phyloP scores from a whole-genome alignment of 2,113 vertebrate genomes.

The Suncus etruscus region DNA sequence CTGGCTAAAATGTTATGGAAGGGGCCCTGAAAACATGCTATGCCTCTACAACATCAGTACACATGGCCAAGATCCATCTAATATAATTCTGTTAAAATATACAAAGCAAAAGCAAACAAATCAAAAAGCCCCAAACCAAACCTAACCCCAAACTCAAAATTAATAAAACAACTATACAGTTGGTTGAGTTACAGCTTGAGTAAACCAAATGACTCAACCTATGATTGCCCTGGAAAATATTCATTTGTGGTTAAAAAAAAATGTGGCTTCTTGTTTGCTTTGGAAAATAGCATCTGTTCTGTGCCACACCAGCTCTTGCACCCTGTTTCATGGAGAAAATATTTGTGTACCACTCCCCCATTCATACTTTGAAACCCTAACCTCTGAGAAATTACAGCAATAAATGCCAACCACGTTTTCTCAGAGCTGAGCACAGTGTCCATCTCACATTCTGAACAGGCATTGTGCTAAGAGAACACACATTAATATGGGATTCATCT shows the following conservation, averaged over 20 bases:
- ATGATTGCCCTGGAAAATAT: not conserved
- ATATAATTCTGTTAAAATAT: not conserved
- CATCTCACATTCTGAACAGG: not conserved
- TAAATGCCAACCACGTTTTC: not conserved
- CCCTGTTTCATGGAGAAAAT: not conserved
- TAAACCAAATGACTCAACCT: not conserved
- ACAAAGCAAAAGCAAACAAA: not conserved
- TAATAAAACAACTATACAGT: not conserved
- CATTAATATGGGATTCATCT: not conserved
- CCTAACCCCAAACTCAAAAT: not conserved
- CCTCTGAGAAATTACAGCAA: not conserved
- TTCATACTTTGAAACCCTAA: not conserved
- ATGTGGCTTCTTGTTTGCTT: not conserved
- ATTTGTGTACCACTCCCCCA: not conserved
- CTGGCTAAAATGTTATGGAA: not conserved
- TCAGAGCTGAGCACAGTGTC: not conserved
- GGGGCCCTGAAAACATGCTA: not conserved
- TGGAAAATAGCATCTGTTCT: conserved; percentile 19
- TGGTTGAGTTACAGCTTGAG: not conserved
- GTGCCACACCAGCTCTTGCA: not conserved
- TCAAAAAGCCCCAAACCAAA: not conserved
- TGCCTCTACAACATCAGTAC: not conserved
- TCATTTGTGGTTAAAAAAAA: not conserved
- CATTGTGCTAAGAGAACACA: not conserved
- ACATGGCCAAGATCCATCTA: not conserved